Evolutionary conservation across 2,113 vertebrate species (phyloP).

Genomic region (Oreotrochilus melanogaster): DNA sequence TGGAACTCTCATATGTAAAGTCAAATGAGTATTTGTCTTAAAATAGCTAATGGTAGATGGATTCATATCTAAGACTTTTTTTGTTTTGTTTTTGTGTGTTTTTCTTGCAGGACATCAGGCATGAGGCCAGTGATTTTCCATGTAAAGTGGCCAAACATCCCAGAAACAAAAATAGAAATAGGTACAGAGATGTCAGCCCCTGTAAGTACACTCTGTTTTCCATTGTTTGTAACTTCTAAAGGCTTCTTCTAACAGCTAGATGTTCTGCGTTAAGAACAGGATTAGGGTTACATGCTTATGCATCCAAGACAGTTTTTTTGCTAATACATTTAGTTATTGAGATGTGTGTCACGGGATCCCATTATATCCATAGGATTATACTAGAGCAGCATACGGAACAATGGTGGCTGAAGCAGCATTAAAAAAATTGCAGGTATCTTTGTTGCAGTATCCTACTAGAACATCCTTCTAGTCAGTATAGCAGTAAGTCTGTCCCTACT

Average conservation of each 20-base stretch:
- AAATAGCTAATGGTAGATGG: neutral
- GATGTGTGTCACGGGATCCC: neutral
- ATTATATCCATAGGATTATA: neutral
- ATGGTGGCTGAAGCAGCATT: neutral
- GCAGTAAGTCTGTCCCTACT: neutral
- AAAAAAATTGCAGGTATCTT: neutral
- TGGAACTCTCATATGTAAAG: neutral
- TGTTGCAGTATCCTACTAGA: neutral
- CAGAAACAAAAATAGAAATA: conserved; percentile 96
- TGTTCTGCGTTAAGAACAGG: neutral
- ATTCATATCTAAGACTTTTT: neutral
- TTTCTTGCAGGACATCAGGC: conserved; percentile 89
- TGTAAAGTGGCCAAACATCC: conserved; percentile 94
- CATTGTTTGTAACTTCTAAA: neutral
- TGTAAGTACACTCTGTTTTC: conserved; percentile 84
- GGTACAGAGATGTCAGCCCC: conserved; percentile 98
- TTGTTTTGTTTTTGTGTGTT: neutral
- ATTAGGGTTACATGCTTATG: neutral
- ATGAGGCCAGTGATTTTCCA: conserved; percentile 94
- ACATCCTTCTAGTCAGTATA: neutral
- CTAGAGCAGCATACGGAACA: neutral
- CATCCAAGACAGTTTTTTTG: neutral
- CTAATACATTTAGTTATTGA: neutral
- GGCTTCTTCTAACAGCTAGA: neutral
- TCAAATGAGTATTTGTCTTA: neutral